phyloP scores from a whole-genome alignment of 2,888 invertebrate genomes.

The Calameuta pallipes region DNA sequence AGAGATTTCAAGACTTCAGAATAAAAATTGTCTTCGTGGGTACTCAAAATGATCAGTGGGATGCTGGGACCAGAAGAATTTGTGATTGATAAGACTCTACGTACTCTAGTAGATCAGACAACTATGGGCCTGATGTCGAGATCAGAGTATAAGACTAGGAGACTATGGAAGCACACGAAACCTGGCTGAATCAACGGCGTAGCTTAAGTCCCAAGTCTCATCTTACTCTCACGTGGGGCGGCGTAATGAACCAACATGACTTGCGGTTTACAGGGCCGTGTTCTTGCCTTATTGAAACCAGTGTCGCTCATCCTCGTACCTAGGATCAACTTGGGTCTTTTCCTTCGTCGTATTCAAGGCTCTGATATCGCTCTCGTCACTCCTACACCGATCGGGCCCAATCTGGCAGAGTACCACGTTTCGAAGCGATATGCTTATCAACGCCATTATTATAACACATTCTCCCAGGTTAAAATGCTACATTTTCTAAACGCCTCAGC shows the following conservation, averaged over 20 bases:
- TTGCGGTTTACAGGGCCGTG: conserved; percentile 60
- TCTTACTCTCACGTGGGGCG: conserved; percentile 60
- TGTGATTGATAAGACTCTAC: background rate
- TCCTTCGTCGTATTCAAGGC: background rate
- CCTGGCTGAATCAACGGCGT: conserved; percentile 15
- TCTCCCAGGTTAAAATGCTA: conserved; percentile 2
- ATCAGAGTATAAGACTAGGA: background rate
- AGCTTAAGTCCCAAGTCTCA: conserved; percentile 44
- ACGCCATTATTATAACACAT: conserved; percentile 7
- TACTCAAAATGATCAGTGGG: background rate
- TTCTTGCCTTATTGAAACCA: conserved; percentile 64
- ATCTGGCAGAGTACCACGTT: background rate
- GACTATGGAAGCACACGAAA: background rate
- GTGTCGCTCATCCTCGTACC: conserved; percentile 53
- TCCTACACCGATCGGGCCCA: background rate
- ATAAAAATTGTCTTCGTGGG: background rate
- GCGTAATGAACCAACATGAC: conserved; percentile 65
- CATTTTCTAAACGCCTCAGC: background rate
- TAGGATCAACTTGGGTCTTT: conserved; percentile 24
- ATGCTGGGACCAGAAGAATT: background rate
- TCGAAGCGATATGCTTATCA: conserved; percentile 3
- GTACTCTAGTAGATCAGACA: background rate
- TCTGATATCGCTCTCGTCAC: background rate
- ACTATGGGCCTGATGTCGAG: background rate
- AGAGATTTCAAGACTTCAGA: no score